Evolutionary conservation across 1,140 invertebrate genomes (phyloP), one percentile per base, ranked within the genome.

Genomic region (Tetramorium parvispinum): DNA sequence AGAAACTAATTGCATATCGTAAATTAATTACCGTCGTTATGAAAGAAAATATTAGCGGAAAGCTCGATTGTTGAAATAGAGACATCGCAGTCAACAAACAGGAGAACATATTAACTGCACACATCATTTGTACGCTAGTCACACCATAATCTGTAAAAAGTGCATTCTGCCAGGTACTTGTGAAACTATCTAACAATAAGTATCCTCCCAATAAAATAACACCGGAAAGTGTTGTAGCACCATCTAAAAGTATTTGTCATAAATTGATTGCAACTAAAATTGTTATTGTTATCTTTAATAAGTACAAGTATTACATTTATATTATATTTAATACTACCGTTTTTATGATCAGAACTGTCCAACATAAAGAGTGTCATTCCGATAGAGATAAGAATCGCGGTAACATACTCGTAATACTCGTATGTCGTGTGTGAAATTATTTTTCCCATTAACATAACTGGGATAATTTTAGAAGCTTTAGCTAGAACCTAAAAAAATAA

Each of bases 361-460:
- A 98, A 95, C 95, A 99, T 96, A 94, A 99, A 99, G 85, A 99
- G 96, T 82, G 97, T 96, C 97, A 99, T 99, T 90, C 99, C 99
- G 57, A 98, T 90, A 0, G 98, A 99, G 91, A 99, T 99, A 79
- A 98, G 95, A 61, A 97, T 92, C 6, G 99, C 99, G 0, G 98
- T 98, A 2, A 98, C 95, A 95, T 99, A 99, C 95, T 99, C 99
- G 93, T 98, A 98, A 92, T 97, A 97, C 93, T 98, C 97, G 93
- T 99, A 99, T 73, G 97, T 98, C 90, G 97, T 97, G 63, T 97
- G 96, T 0, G 98, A 98, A 55, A 99, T 96, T 81, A 99, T 94
- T 96, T 98, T 99, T 37, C 99, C 99, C 98, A 99, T 99, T 91
- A 99, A 95, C 99, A 99, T 99, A 10, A 99, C 99, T n/a, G 98